These are phyloP conservation scores for Neoniphon sammara DNA, from an alignment of 2,797 vertebrate genomes.

Conservation along the genomic window DNA sequence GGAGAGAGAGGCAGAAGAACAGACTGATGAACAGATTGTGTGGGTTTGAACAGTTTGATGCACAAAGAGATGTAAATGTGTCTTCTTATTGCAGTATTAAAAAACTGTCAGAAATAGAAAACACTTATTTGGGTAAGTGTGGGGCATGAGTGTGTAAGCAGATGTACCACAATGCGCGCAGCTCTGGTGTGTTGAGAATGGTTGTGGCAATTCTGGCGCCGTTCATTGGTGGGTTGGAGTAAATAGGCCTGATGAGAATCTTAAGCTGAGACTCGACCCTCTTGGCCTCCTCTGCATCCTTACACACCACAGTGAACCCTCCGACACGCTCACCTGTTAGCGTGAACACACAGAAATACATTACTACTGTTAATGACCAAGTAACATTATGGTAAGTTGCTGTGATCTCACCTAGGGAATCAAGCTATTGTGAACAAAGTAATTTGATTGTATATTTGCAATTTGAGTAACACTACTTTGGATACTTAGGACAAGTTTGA, in stretches of 20 bases:
- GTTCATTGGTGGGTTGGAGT: conserved; percentile 96
- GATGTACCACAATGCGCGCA: conserved; percentile 77
- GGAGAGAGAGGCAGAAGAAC: not conserved
- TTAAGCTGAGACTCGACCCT: conserved; percentile 97
- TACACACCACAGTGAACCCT: conserved; percentile 93
- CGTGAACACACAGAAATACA: not conserved
- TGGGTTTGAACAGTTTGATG: not conserved
- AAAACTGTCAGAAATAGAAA: not conserved
- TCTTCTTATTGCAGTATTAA: not conserved
- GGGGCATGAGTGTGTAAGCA: not conserved
- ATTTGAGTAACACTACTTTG: no score
- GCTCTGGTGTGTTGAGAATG: conserved; percentile 92
- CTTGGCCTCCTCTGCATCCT: conserved; percentile 92
- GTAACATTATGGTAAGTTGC: no score
- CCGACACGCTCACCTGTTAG: conserved; percentile 93
- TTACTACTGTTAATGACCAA: not conserved
- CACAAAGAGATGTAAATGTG: not conserved
- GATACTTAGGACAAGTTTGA: no score
- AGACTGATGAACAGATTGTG: not conserved
- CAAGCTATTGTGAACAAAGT: no score
- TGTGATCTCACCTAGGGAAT: no score
- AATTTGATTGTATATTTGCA: no score
- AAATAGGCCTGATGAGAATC: conserved; percentile 97
- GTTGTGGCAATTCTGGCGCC: conserved; percentile 93
- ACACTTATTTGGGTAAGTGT: not conserved